Evolutionary conservation across 2,888 invertebrate species (phyloP), one percentile per base, ranked within the genome.

Genomic region (Acanthosepion pharaonis): DNA sequence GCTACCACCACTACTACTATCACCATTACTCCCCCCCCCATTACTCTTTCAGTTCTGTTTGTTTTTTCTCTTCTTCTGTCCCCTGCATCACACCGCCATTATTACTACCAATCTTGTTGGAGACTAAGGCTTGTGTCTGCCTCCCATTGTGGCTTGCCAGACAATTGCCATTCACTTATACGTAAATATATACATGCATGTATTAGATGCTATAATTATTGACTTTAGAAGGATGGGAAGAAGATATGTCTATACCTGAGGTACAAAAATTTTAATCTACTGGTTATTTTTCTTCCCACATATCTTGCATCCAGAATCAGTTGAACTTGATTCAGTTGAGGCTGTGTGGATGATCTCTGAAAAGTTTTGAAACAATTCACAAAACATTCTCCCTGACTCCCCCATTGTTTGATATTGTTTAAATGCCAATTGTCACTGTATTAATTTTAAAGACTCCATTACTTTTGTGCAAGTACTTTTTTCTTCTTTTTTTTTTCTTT

Each of bases 251-350:
- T 78, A 23, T 59, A 78, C 15, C 78, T 78, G 78, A 78, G 11
- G 23, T 78, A n/a, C 9, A 78, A 78, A 42, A 20, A 78, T 78
- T 78, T 78, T 9, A 78, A 78, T n/a, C n/a, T 78, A 78, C n/a
- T 78, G n/a, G 78, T 78, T 78, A 78, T 78, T 78, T 78, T 42
- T n/a, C n/a, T 33, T 15, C 78, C 78, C 78, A 78, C 78, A 78
- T 78, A 78, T 78, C 78, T 78, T 78, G n/a, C n/a, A 78, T 78
- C 78, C n/a, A n/a, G n/a, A 78, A 33, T 78, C 78, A 78, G n/a
- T n/a, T 78, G 78, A 78, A 78, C 33, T 78, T n/a, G 9, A 9
- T 78, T 78, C 78, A 78, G 33, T 42, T 78, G 78, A 78, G 78
- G 78, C n/a, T 78, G 78, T 78, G n/a, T 78, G 78, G 78, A 78